These are phyloP conservation scores for Dasysyrphus albostriatus DNA, from an alignment of 2,888 invertebrate species.

Conservation along the genomic window DNA sequence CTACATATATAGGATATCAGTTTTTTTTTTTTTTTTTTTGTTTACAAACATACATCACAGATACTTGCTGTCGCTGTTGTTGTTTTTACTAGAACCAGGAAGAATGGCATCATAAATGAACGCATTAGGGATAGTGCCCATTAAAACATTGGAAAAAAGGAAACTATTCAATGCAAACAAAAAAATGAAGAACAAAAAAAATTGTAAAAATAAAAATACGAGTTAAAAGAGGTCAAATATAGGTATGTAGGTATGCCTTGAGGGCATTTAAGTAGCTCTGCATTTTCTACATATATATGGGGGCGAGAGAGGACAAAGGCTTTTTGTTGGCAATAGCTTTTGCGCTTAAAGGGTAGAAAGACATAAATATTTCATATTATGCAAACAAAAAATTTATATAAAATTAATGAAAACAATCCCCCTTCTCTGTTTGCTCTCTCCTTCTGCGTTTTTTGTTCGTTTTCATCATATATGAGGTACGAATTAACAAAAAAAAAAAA, in stretches of 20 bases:
- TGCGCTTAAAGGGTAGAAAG: background rate
- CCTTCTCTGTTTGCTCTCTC: too few species aligned
- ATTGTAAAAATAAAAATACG: conserved; percentile 1
- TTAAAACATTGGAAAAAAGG: conserved; percentile 47
- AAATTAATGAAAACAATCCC: conserved; percentile 14
- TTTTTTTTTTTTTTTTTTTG: background rate
- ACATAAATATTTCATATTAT: conserved; percentile 8
- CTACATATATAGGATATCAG: background rate
- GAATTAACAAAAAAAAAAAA: background rate
- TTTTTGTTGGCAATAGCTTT: conserved; percentile 13
- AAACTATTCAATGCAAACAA: conserved; percentile 41
- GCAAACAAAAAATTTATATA: background rate
- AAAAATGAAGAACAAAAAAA: background rate
- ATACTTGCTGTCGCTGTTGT: conserved; percentile 2
- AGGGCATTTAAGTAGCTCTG: conserved; percentile 10
- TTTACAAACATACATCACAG: background rate
- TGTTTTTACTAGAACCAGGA: conserved; percentile 28
- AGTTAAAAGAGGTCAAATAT: conserved; percentile 24
- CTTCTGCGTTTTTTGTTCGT: background rate
- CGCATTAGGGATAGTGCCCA: conserved; percentile 56
- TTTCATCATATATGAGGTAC: background rate
- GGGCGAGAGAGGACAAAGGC: conserved; percentile 4
- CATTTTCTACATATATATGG: background rate
- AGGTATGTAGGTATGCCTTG: background rate
- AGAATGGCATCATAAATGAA: conserved; percentile 49